A percentile compares a stretch with the other conserved stretches of the same genome.
These are phyloP conservation scores for Geodia barretti DNA, from an alignment of 37 sponge, comb jelly and placozoan species.

Conservation along the genomic window DNA sequence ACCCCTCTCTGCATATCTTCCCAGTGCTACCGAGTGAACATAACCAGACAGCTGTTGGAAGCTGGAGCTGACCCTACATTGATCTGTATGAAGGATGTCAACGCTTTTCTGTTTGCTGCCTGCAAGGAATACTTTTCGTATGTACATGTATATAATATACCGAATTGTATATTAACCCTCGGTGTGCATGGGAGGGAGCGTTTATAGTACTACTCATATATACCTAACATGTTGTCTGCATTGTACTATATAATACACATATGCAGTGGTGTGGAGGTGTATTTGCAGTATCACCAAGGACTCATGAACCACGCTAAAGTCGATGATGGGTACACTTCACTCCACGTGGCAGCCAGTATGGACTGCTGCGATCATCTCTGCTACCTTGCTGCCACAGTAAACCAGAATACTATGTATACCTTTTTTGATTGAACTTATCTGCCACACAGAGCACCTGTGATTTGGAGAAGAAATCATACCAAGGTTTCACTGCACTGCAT, in stretches of 20 bases:
- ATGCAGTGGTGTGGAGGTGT: conserved; percentile 48
- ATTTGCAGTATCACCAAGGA: conserved; percentile 19
- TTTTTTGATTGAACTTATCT: background rate
- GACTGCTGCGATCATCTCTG: conserved; percentile 32
- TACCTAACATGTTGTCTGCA: no score
- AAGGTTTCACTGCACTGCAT: conserved; percentile 66
- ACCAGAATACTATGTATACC: background rate
- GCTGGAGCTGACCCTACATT: conserved; percentile 55
- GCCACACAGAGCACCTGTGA: conserved; percentile 21
- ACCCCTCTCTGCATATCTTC: conserved; percentile 66
- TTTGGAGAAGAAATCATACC: conserved; percentile 15
- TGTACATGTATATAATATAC: conserved; percentile 5
- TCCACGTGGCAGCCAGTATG: conserved; percentile 49
- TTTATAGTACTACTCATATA: no score
- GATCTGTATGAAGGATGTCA: conserved; percentile 36
- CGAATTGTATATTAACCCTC: background rate
- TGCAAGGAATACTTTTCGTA: conserved; percentile 52
- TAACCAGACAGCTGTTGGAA: conserved; percentile 42
- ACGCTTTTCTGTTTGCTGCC: conserved; percentile 44
- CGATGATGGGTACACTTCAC: conserved; percentile 59
- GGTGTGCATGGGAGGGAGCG: no score
- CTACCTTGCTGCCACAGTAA: conserved; percentile 35
- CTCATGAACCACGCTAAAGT: conserved; percentile 38
- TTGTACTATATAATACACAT: no score
- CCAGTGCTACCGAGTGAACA: background rate